Base-by-base conservation (phyloP, 1,140 invertebrate genomes). In the Armadillidium nasatum region DNA sequence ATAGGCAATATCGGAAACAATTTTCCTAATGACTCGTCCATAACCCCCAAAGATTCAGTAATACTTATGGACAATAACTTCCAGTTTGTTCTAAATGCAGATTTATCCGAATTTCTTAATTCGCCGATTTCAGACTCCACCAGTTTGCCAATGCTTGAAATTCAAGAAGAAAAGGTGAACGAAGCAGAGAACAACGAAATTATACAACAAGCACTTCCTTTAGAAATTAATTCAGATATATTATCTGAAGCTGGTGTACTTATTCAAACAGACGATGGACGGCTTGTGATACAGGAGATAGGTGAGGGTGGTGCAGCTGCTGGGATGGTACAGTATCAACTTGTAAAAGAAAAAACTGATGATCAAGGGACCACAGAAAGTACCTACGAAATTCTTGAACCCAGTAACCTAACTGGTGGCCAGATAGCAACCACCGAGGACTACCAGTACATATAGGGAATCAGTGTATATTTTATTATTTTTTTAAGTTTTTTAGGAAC, bases 361-460 rank as follows among this genome's bases (percentile, higher is more conserved):
- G 19, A 60, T 7, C 50, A 60, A 13, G 50, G 50, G 4, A 60
- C 50, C 4, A 60, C 19, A 13, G 50, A 60, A 60, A 60, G 50
- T 60, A 60, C 50, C 50, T 60, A 60, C 50, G 50, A 60, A 60
- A 60, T 60, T 60, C 50, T 60, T 60, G 33, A 33, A 33, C 33
- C 33, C 33, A 33, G 33, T n/a, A n/a, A n/a, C n/a, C n/a, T n/a
- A n/a, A n/a, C n/a, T n/a, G n/a, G n/a, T n/a, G n/a, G 6, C 33
- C 33, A 33, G 33, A 33, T 33, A 3, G 33, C 33, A 33, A 33
- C 1, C 1, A 6, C 2, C 33, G 33, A 6, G 1, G 33, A 33
- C 6, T 33, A 33, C n/a, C 33, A 33, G 33, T 33, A 33, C 33
- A 33, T 33, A 33, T 33, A 33, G 33, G 33, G 33, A 33, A 3